Evolutionary conservation across 1,140 invertebrate genomes (phyloP), one percentile per base, ranked within the genome.

Genomic region (Panagrolaimus sp.): DNA sequence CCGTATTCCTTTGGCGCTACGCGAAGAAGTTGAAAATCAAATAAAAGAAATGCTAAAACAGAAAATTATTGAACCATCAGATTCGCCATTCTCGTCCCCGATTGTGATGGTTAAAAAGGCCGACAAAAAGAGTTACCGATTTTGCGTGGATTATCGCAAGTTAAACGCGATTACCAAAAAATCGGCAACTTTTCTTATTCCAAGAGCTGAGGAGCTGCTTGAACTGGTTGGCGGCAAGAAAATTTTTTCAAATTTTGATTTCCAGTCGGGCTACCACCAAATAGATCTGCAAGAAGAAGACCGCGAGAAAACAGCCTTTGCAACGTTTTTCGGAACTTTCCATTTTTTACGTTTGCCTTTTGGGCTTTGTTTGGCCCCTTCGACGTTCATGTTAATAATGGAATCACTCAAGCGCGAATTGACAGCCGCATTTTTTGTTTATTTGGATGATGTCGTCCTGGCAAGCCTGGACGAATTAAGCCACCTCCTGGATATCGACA

Each of bases 371-470:
- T 15, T 6, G 1, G 67, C 67, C n/a, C 67, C 67, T 6, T 5
- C 43, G 7, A 68, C 47, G 0, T 68, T 68, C 48, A n/a, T 15
- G 28, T 0, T 9, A 0, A 21, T 55, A 1, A 72, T 72, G 71
- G 70, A 72, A 43, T 52, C 32, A 28, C n/a, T 72, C 4, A 46
- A 64, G 9, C 71, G 43, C 7, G 43, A 48, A 38, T 38, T 69
- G 6, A 58, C 12, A 2, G 52, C 71, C 7, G 48, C 43, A 14
- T 71, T 72, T 46, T 65, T 72, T 8, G 71, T 73, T 1, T 73
- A 73, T 28, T 44, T 73, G 45, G 71, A 73, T 52, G 71, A 73
- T 43, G 46, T 71, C 17, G 26, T 73, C 10, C 15, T 73, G 12
- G 70, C 44, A 12, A 43, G 38, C 21, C 12, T 24, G 7, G 43